Conservation (phyloP, 2,113 vertebrate genomes). For the Zosterops pallidus region DNA sequence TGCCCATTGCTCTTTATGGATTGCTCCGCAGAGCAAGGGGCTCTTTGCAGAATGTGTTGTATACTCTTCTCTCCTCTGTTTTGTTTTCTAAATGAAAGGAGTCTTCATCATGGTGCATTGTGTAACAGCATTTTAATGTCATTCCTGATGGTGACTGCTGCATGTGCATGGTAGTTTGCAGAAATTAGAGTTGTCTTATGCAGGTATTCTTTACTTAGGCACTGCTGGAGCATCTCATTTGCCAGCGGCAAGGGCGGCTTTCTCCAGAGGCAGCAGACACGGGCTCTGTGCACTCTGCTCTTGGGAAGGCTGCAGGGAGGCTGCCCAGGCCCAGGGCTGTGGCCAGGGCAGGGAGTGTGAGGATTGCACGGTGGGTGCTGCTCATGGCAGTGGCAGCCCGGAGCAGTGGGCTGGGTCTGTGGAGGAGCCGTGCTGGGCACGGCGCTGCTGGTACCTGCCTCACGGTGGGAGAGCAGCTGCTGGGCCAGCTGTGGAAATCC, state of each 20-base stretch:
- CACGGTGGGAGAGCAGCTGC: background rate
- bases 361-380: accelerated
- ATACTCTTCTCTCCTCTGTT: background rate
- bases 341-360: accelerated
- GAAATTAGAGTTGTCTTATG: background rate
- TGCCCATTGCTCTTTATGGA: background rate
- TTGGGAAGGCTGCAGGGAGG: background rate
- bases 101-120: background rate
- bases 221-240: background rate
- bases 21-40: background rate
- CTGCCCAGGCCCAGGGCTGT: background rate
- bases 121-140: background rate
- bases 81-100: background rate
- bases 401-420: accelerated
- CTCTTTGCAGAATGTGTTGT: background rate
- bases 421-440: accelerated
- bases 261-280: background rate
- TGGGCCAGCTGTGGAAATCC: background rate
- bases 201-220: background rate
- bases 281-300: accelerated
- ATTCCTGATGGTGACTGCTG: accelerated
- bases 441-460: background rate
- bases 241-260: accelerated
- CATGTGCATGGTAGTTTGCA: background rate
- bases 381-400: accelerated